These are phyloP conservation scores for Schizopygopsis pylzovi DNA, from an alignment of 2,797 vertebrate genomes.

Conservation along the genomic window DNA sequence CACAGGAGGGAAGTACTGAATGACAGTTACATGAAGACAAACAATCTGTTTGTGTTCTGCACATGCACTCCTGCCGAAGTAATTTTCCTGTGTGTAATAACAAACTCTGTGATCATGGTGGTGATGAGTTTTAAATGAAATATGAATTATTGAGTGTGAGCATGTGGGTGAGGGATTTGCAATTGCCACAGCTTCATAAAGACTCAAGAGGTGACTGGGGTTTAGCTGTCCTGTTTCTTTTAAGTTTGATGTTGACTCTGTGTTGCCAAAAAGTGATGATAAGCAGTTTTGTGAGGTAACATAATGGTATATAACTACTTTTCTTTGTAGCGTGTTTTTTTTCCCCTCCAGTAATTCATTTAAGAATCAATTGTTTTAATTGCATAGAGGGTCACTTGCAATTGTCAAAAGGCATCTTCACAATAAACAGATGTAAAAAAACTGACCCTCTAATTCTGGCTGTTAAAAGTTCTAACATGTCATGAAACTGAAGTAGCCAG, in stretches of 20 bases:
- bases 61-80: slow-evolving; percentile 75
- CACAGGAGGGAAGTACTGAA: slow-evolving; percentile 77
- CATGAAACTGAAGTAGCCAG: not conserved
- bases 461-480: no score
- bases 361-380: not conserved
- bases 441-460: not conserved
- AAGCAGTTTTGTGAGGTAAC: not conserved
- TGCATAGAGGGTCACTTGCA: no score
- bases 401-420: not conserved
- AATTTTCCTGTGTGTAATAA: slow-evolving; percentile 67
- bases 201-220: not conserved
- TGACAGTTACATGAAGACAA: slow-evolving; percentile 79
- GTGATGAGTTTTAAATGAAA: slow-evolving; percentile 83
- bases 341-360: not conserved
- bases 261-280: not conserved
- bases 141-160: slow-evolving; percentile 77
- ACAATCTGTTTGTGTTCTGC: slow-evolving; percentile 80
- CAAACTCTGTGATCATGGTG: slow-evolving; percentile 74
- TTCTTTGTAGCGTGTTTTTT: no score
- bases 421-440: not conserved
- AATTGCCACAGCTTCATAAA: slow-evolving; percentile 44
- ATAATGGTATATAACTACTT: not conserved
- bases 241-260: not conserved
- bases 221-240: not conserved
- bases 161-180: slow-evolving; percentile 35